Percentiles rank a stretch among this genome's conserved stretches.
These are phyloP conservation scores for Drosophila eugracilis DNA, from an alignment of 1,140 invertebrate species.

Conservation along the genomic window DNA sequence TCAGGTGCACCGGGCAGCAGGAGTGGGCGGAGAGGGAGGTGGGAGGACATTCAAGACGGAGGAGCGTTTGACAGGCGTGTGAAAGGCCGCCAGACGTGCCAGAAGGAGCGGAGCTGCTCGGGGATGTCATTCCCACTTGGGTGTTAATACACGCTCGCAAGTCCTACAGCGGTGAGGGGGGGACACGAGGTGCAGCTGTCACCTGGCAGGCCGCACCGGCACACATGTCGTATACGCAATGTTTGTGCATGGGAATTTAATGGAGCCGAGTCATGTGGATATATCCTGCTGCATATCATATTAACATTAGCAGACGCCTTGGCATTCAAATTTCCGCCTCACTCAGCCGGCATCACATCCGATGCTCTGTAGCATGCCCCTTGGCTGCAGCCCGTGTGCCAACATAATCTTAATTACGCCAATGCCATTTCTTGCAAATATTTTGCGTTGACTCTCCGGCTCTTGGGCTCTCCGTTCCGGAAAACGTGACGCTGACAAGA, in stretches of 20 bases:
- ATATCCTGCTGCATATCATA: conserved; percentile 63
- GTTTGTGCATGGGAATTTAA: conserved; percentile 59
- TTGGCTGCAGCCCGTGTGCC: background rate
- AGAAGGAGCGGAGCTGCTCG: conserved; percentile 17
- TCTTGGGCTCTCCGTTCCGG: conserved; percentile 34
- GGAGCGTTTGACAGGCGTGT: conserved; percentile 54
- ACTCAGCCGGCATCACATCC: conserved; percentile 26
- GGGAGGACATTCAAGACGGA: conserved; percentile 16
- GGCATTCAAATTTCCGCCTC: conserved; percentile 74
- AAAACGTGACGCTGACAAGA: conserved; percentile 64
- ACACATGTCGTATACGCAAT: conserved; percentile 42
- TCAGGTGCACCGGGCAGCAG: background rate
- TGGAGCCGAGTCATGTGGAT: conserved; percentile 27
- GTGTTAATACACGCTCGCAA: conserved; percentile 65
- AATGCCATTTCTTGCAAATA: conserved; percentile 72
- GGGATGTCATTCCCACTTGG: conserved; percentile 44
- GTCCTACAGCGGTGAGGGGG: background rate
- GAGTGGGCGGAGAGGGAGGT: background rate
- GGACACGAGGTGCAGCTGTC: conserved; percentile 42
- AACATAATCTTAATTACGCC: conserved; percentile 66
- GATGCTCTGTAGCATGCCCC: background rate
- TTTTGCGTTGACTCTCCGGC: conserved; percentile 37
- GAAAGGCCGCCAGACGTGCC: conserved; percentile 57
- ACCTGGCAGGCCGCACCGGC: conserved; percentile 36
- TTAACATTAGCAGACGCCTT: conserved; percentile 59